phyloP scores from a whole-genome alignment of 1,140 invertebrate species.

The Drosophila quadrilineata region DNA sequence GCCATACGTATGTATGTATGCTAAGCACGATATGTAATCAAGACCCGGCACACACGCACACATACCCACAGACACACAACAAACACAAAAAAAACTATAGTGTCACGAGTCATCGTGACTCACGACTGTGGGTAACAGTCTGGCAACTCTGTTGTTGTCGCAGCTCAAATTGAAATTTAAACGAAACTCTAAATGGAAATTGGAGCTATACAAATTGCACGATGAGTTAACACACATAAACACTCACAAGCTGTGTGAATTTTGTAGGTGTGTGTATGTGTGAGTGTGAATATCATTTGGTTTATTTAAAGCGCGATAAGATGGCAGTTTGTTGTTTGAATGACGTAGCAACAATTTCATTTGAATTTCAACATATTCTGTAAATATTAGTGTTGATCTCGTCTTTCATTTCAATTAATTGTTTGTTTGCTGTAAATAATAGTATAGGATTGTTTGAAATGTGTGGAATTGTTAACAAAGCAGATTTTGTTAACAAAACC shows the following conservation, averaged over 20 bases:
- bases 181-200: not conserved
- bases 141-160: too few relatives aligned
- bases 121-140: too few relatives aligned
- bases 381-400: constrained; percentile 22
- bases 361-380: constrained; percentile 16
- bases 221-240: not conserved
- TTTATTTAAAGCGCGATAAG: constrained; percentile 25
- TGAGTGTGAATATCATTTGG: constrained; percentile 2
- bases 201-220: not conserved
- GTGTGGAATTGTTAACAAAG: not conserved
- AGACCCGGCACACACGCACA: not conserved
- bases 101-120: too few relatives aligned
- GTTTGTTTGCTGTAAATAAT: not conserved
- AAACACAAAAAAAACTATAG: too few relatives aligned
- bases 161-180: too few relatives aligned
- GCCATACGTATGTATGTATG: too few relatives aligned
- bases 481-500: not conserved
- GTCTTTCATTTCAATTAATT: not conserved
- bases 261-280: not conserved
- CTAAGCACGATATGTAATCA: not conserved
- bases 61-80: too few relatives aligned
- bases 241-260: not conserved
- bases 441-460: not conserved
- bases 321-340: constrained; percentile 15
- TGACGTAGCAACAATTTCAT: constrained; percentile 21